Conservation (phyloP, 2,113 vertebrate species). For the Hippolais icterina region DNA sequence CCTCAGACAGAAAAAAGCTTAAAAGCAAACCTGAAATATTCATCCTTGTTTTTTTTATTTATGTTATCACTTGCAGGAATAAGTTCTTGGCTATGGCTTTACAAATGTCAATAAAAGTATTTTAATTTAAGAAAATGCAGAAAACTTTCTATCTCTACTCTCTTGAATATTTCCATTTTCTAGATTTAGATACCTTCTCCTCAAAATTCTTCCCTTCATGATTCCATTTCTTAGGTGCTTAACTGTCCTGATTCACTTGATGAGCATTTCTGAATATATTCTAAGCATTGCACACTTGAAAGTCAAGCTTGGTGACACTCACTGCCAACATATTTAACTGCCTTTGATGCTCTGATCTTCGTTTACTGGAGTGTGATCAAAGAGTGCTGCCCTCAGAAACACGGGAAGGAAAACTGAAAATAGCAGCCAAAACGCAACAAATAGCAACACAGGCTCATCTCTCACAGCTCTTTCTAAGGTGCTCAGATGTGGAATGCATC, state of each 20-base stretch:
- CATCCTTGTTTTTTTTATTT: neutral
- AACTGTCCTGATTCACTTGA: neutral
- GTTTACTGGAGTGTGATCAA: slow-evolving; percentile 53
- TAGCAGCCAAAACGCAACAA: neutral
- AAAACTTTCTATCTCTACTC: neutral
- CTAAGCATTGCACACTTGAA: slow-evolving; percentile 20
- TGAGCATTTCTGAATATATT: neutral
- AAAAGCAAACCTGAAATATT: neutral
- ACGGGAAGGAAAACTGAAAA: neutral
- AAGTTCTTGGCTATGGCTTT: neutral
- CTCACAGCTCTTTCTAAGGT: neutral
- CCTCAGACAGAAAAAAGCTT: neutral
- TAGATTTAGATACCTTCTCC: neutral
- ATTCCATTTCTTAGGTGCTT: neutral
- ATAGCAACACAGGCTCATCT: neutral
- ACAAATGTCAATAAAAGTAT: neutral
- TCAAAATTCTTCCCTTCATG: neutral
- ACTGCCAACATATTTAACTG: slow-evolving; percentile 42
- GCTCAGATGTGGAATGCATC: neutral
- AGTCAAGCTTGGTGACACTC: slow-evolving; percentile 19
- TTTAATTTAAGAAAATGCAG: neutral
- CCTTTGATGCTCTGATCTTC: slow-evolving; percentile 58
- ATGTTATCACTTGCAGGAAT: neutral
- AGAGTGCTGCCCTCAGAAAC: slow-evolving; percentile 10
- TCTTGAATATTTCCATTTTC: neutral